These are phyloP conservation scores for Gymnocypris eckloni DNA, from an alignment of 2,797 vertebrate species.

Conservation along the genomic window DNA sequence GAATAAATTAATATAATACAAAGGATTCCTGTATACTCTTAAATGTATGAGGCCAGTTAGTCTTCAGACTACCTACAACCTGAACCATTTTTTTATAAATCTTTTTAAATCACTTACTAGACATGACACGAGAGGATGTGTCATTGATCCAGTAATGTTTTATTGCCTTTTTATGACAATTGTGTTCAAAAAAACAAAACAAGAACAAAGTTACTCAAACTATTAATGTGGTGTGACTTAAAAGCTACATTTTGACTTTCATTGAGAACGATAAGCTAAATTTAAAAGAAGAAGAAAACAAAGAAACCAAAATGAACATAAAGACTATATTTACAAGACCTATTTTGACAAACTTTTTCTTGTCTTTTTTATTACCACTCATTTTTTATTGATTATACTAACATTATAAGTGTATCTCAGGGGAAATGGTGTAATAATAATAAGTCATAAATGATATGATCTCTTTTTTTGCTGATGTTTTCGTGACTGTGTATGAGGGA, in stretches of 20 bases:
- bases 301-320: not conserved
- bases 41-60: not conserved
- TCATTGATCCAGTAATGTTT: not conserved
- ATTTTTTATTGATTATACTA: not conserved
- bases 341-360: not conserved
- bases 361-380: no score
- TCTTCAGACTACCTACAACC: not conserved
- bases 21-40: no score
- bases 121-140: no score
- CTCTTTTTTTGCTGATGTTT: not conserved
- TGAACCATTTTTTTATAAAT: not conserved
- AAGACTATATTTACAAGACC: no score
- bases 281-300: not conserved
- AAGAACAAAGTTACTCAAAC: no score
- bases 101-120: not conserved
- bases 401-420: not conserved
- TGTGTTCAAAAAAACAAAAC: no score
- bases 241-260: not conserved
- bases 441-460: conserved; percentile 8
- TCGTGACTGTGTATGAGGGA: not conserved
- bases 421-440: not conserved
- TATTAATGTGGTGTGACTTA: not conserved
- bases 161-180: not conserved
- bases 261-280: not conserved
- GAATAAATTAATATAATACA: not conserved